These are phyloP conservation scores for Callipepla californica DNA, from an alignment of 2,113 vertebrate species.

Conservation along the genomic window DNA sequence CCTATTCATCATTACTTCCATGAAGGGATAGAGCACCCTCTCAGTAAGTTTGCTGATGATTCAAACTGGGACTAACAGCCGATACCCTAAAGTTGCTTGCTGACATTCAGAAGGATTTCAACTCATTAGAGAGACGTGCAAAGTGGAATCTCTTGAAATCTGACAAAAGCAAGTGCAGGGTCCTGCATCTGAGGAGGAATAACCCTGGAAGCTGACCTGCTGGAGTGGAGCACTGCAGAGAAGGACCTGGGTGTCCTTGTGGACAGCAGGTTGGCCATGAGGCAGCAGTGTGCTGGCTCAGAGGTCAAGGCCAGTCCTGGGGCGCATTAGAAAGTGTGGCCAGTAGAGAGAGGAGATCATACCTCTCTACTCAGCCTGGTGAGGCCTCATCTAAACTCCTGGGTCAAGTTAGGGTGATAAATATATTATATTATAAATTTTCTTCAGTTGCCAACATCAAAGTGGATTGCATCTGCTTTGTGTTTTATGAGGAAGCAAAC, in stretches of 20 bases:
- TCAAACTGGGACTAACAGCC: not conserved
- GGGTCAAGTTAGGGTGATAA: not conserved
- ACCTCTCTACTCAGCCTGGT: not conserved
- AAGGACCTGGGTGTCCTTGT: not conserved
- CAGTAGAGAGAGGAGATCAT: not conserved
- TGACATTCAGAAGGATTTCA: too few relatives aligned
- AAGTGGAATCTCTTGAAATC: not conserved
- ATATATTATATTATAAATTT: not conserved
- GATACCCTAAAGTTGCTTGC: too few relatives aligned
- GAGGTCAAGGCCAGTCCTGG: not conserved
- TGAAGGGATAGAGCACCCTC: not conserved
- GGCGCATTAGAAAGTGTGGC: not conserved
- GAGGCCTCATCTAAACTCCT: not conserved
- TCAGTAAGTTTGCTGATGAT: not conserved
- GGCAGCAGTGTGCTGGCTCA: not conserved
- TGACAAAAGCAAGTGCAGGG: not conserved
- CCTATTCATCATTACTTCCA: not conserved
- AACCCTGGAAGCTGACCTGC: too few relatives aligned
- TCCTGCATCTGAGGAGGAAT: not conserved
- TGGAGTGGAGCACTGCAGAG: not conserved
- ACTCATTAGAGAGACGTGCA: too few relatives aligned
- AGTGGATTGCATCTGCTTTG: not conserved
- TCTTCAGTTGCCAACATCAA: not conserved
- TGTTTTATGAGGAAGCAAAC: not conserved
- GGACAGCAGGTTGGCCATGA: not conserved